Evolutionary conservation across 2,113 vertebrate genomes (phyloP).

Genomic region (Mastomys coucha): DNA sequence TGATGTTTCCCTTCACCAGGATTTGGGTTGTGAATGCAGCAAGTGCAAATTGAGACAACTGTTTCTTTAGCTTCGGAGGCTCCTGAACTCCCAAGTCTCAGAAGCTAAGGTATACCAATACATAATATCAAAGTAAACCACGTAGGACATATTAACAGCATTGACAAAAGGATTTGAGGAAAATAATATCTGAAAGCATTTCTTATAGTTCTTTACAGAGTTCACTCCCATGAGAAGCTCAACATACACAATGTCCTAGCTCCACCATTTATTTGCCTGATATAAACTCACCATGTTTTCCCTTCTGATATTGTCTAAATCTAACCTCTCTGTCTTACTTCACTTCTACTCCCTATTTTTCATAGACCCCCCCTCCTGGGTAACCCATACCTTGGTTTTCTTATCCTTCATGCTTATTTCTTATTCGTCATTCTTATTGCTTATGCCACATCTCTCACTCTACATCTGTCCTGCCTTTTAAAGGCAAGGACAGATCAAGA

Average conservation of each 20-base stretch:
- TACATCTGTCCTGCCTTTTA: neutral
- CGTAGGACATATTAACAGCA: neutral
- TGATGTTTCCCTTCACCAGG: neutral
- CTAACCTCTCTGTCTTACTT: neutral
- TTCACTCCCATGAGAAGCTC: neutral
- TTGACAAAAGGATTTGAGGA: slow-evolving; percentile 1
- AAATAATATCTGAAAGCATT: neutral
- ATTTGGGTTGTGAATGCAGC: neutral
- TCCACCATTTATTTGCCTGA: slow-evolving; percentile 12
- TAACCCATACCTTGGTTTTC: neutral
- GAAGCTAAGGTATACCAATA: neutral
- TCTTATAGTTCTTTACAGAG: slow-evolving; percentile 26
- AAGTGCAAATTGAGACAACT: neutral
- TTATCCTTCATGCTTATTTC: neutral
- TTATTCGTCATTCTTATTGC: neutral
- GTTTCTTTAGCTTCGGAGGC: neutral
- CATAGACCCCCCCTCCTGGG: neutral
- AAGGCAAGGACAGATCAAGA: too few relatives aligned
- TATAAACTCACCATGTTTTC: neutral
- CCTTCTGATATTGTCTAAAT: neutral
- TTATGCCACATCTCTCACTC: neutral
- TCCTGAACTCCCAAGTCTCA: slow-evolving; percentile 10
- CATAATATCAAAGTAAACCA: slow-evolving; percentile 11
- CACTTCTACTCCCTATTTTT: neutral
- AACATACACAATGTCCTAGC: neutral